Base-by-base conservation (phyloP, 2,797 vertebrate species). In the Ceryle rudis region DNA sequence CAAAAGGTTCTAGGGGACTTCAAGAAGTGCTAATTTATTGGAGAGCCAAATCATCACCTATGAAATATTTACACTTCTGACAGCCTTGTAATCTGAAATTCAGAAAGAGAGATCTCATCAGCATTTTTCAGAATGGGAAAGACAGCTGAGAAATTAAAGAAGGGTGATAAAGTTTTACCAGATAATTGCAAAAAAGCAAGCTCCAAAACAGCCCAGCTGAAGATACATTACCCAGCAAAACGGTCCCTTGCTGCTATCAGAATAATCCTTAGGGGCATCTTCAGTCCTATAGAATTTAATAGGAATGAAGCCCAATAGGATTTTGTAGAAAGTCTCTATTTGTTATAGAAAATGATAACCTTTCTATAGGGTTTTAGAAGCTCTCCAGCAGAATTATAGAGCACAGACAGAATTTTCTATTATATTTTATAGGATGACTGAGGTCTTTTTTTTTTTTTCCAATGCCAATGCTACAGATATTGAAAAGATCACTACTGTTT, bases 91-190 rank as follows among this genome's bases (percentile, higher is more conserved):
- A 92, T 86, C 31, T 8, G 77, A 51, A 69, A 90, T 65, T 71
- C 49, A 13, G 13, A 2, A 1, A 55, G 71, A 69, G 46, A 70
- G 67, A 90, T 42, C 83, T 88, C 91, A 60, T 78, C 18, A 25
- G 75, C 23, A 14, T 90, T 90, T 82, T 80, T 82, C 80, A 79
- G 75, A 49, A 81, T 16, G 79, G 62, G 26, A 69, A 71, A 80
- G 71, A 82, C 83, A 88, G 91, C 80, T 82, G 86, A 93, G 91
- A 71, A 92, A 93, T 94, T 88, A 90, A 81, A 78, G 83, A 29
- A 52, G 64, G 62, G 35, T 35, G 74, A 85, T 75, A 61, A 86
- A 78, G 54, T 87, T 95, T 81, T 75, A 70, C 62, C 52, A n/a
- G 62, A 60, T 74, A 85, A 62, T 37, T 81, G 54, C 66, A 64